A percentile compares a stretch with the other conserved stretches of the same genome.
Evolutionary conservation across 2,113 vertebrate species (phyloP).

Genomic region (Phrynosoma platyrhinos): DNA sequence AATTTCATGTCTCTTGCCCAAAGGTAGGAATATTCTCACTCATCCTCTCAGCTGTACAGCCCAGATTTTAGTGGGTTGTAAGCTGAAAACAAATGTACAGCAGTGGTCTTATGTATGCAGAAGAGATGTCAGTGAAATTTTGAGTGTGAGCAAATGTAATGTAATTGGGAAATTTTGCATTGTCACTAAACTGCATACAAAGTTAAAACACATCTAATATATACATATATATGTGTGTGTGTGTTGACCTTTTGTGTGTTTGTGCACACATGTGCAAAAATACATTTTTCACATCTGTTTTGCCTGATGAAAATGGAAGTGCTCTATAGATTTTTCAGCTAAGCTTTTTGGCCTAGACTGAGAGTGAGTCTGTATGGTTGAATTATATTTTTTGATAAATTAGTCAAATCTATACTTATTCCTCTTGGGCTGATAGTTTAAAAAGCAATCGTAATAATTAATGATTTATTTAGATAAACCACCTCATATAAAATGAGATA

Average conservation of each 20-base stretch:
- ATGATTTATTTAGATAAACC: background rate
- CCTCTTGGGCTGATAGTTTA: background rate
- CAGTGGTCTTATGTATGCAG: background rate
- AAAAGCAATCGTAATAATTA: rapidly evolving
- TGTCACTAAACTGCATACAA: background rate
- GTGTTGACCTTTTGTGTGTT: background rate
- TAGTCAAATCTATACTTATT: background rate
- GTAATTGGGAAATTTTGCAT: background rate
- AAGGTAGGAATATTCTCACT: background rate
- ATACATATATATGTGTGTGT: too few relatives aligned
- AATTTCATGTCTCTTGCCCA: background rate
- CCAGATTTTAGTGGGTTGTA: background rate
- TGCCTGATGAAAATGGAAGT: background rate
- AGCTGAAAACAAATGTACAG: background rate
- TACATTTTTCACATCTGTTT: too few relatives aligned
- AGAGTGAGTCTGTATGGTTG: background rate
- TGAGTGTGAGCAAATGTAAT: background rate
- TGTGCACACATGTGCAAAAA: background rate
- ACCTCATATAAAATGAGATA: background rate
- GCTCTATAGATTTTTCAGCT: background rate
- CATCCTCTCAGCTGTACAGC: background rate
- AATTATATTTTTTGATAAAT: background rate
- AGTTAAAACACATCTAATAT: background rate
- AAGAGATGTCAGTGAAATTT: background rate
- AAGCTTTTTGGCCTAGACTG: background rate